Evolutionary conservation across 2,113 vertebrate species (phyloP).

Genomic region (Ammospiza caudacuta): DNA sequence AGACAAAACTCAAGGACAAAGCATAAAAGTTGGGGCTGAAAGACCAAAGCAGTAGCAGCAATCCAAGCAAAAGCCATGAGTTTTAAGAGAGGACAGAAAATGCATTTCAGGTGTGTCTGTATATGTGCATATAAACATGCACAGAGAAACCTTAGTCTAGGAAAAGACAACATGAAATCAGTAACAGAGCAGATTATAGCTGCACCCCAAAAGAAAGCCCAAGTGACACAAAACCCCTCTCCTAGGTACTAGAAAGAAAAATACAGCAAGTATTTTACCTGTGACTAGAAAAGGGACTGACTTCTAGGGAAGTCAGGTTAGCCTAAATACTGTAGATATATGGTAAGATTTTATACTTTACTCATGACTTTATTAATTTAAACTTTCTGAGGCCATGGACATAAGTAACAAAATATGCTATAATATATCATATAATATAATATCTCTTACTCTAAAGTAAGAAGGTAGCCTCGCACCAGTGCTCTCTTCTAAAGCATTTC

Average conservation of each 20-base stretch:
- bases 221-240: background rate
- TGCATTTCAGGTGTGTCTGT: background rate
- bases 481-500: background rate
- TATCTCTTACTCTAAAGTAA: background rate
- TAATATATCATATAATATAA: too few relatives aligned
- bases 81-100: background rate
- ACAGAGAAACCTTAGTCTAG: background rate
- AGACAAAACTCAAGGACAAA: background rate
- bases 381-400: background rate
- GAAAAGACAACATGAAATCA: background rate
- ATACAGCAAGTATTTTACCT: background rate
- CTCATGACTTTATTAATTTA: background rate
- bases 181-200: background rate
- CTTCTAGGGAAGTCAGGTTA: background rate
- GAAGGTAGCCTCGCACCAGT: background rate
- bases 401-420: background rate
- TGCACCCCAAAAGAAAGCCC: background rate
- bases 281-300: background rate
- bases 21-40: background rate
- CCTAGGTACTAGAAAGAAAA: background rate
- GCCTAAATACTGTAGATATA: background rate
- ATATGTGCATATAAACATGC: background rate
- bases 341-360: background rate
- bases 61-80: background rate
- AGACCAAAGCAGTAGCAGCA: background rate